Evolutionary conservation across 2,888 invertebrate genomes (phyloP), one percentile per base, ranked within the genome.

Genomic region (Maniola hyperantus): DNA sequence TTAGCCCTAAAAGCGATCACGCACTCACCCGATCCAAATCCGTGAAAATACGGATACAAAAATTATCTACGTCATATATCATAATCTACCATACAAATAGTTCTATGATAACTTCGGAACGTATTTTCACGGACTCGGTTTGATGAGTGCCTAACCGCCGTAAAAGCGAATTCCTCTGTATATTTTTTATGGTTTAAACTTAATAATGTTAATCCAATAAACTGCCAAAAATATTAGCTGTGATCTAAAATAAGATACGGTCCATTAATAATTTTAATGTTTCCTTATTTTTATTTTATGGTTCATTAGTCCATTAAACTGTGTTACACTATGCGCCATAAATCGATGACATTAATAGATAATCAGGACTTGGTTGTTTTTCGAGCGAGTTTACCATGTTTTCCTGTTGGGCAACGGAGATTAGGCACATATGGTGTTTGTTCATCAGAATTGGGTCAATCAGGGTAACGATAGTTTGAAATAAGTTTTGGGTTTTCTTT

Each of bases 331-430:
- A 57, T 57, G 51, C 26, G 44, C 46, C 36, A 68, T 66, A 67
- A 71, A 62, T 64, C 36, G 13, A 20, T 42, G 42, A 62, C 61
- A 63, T 74, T 66, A 72, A 80, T 81, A 79, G 77, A 81, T 75
- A 72, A 77, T 71, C 76, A 74, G 69, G 76, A 81, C 68, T 72
- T 73, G 46, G 73, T 76, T 69, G 72, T 79, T 68, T 79, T 77
- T 69, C 75, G 70, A 58, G 77, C 46, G 64, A 64, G 54, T 66
- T 78, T 54, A 66, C 62, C 46, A 63, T 66, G 54, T 69, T 69
- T 70, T 71, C 71, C 71, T 65, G 70, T 68, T 68, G 63, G 53
- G 44, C 51, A 66, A 61, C 58, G 54, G 33, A 58, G 67, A 66
- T 64, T 59, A 69, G 65, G 46, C 63, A 46, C 67, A 70, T 68